Conservation (phyloP, 2,113 vertebrate species). For the Peromyscus leucopus region DNA sequence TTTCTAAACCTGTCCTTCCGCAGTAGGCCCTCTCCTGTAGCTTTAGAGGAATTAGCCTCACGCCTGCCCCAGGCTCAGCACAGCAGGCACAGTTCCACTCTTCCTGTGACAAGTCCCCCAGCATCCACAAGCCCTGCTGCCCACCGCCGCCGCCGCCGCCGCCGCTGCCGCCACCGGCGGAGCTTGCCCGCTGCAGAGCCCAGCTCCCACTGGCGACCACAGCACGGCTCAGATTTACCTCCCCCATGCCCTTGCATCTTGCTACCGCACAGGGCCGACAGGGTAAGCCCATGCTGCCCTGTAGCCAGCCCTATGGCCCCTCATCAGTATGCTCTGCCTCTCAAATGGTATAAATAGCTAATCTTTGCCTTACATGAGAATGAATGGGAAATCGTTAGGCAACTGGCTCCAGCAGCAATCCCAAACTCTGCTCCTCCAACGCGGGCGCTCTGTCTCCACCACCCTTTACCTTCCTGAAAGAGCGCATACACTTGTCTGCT, state of each 20-base stretch:
- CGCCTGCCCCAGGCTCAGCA: background rate
- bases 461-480: background rate
- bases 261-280: background rate
- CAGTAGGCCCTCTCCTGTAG: background rate
- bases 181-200: background rate
- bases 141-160: background rate
- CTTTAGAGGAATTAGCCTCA: background rate
- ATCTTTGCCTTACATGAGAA: slow-evolving; percentile 78
- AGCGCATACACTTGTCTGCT: slow-evolving; percentile 54
- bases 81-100: background rate
- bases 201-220: background rate
- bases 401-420: slow-evolving; percentile 75
- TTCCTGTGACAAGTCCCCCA: background rate
- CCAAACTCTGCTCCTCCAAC: slow-evolving; percentile 74
- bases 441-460: slow-evolving; percentile 34
- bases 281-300: background rate
- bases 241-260: background rate
- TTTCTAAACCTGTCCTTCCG: slow-evolving; percentile 49
- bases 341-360: slow-evolving; percentile 76
- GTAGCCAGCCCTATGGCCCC: background rate
- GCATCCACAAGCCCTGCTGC: slow-evolving; percentile 21
- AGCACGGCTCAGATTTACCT: background rate
- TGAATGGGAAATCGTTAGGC: slow-evolving; percentile 83
- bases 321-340: slow-evolving; percentile 76
- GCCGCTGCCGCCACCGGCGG: too few species aligned